phyloP scores from a whole-genome alignment of 1,140 invertebrate genomes.

The Lordiphosa stackelbergi region DNA sequence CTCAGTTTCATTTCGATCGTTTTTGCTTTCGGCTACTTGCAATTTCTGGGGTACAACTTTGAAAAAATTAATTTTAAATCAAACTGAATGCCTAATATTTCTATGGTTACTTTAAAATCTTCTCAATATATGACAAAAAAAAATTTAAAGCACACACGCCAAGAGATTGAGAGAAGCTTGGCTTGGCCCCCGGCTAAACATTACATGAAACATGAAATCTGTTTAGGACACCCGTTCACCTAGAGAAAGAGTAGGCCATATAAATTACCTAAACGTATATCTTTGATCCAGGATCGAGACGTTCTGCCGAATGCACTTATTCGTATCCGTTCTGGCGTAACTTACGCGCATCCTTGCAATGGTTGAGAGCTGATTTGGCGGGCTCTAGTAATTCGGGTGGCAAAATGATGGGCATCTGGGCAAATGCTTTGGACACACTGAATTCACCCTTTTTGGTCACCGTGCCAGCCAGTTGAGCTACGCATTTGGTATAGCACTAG shows the following conservation, averaged over 20 bases:
- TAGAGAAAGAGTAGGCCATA: neutral
- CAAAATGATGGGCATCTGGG: slow-evolving; percentile 66
- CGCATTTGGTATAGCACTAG: slow-evolving; percentile 68
- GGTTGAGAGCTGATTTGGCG: slow-evolving; percentile 40
- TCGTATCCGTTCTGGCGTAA: neutral
- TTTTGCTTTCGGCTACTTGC: too few relatives aligned
- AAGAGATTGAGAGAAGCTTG: too few relatives aligned
- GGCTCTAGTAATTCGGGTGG: slow-evolving; percentile 50
- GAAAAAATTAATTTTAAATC: too few relatives aligned
- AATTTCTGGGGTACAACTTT: too few relatives aligned
- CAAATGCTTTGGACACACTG: slow-evolving; percentile 56
- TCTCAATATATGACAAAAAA: too few relatives aligned
- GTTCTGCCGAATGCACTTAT: neutral
- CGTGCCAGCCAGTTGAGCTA: slow-evolving; percentile 68
- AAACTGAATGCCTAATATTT: too few relatives aligned
- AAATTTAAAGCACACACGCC: too few relatives aligned
- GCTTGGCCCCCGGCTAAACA: too few relatives aligned
- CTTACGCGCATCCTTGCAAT: slow-evolving; percentile 70
- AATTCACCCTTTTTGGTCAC: slow-evolving; percentile 71
- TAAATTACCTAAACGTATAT: neutral
- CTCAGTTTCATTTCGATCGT: too few relatives aligned
- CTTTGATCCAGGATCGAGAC: neutral
- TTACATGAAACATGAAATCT: too few relatives aligned
- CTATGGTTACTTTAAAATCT: too few relatives aligned
- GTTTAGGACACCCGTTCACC: too few relatives aligned